Base-by-base conservation (phyloP, 2,797 vertebrate genomes). In the Chiloscyllium punctatum region DNA sequence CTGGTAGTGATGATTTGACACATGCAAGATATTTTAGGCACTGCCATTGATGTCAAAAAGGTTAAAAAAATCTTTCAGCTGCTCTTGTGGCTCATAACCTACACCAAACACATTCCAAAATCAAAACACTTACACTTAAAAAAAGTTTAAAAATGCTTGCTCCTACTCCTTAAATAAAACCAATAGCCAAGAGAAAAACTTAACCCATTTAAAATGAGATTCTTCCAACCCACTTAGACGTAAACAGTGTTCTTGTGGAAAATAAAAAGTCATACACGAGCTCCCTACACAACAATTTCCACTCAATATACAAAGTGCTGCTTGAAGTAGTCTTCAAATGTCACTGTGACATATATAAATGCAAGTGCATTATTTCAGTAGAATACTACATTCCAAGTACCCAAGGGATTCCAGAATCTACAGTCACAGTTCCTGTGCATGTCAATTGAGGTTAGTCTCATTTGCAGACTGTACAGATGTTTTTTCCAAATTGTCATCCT, bases 291-390 rank as follows among this genome's bases (percentile, higher is more conserved):
- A 74, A 51, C 30, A 77, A 71, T 74, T 68, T 53, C 94, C 94
- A 95, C 94, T 95, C 71, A 13, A 69, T 68, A 72, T 94, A 72
- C 94, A 94, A 95, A 95, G 94, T 95, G 94, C 94, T 77, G 51
- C 42, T 48, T 95, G 71, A 95, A 95, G 69, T 33, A 16, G 57
- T 30, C 53, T n/a, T 33, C 71, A 74, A 95, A 74, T 48, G 94
- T 72, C 94, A 74, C 62, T 9, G 69, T 25, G n/a, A 92, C 71
- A 72, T 30, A n/a, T 77, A 30, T 94, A 53, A 74, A 94, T 94
- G 94, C 66, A 72, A 48, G 42, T 74, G 69, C 94, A 53, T 95
- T 77, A 77, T 91, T 91, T 91, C 18, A 91, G n/a, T 91, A 21
- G 53, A 91, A 66, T 53, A 57, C 88, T 91, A 66, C 88, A 91